Evolutionary conservation across 35 echinoderm and acorn worm genomes (phyloP).

Genomic region (Acanthaster planci): DNA sequence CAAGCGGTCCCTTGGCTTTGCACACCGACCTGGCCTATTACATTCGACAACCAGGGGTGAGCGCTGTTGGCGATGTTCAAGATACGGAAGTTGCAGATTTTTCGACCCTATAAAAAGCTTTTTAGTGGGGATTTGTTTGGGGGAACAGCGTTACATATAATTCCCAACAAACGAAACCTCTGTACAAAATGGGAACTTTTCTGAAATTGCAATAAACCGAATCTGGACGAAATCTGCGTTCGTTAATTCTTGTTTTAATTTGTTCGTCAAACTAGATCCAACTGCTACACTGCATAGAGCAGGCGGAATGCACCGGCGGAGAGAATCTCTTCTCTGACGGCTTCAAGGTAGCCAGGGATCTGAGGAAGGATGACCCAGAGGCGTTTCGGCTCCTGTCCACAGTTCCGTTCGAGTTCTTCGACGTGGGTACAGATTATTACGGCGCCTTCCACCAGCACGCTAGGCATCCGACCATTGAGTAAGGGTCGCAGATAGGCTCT

Average conservation of each 20-base stretch:
- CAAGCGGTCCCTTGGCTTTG: slow-evolving; percentile 31
- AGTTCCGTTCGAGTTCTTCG: slow-evolving; percentile 49
- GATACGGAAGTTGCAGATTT: no score
- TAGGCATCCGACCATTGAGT: slow-evolving; percentile 58
- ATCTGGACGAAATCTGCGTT: background rate
- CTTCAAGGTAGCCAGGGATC: slow-evolving; percentile 54
- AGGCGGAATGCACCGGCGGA: slow-evolving; percentile 41
- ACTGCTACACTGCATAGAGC: slow-evolving; percentile 68
- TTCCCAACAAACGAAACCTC: background rate
- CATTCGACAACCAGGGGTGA: slow-evolving; percentile 63
- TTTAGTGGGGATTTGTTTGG: no score
- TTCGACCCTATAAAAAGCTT: no score
- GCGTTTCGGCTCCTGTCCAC: slow-evolving; percentile 49
- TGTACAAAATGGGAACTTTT: background rate
- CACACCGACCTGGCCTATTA: slow-evolving; percentile 74
- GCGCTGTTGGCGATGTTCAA: background rate
- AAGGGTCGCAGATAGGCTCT: slow-evolving; percentile 30
- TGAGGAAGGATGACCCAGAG: slow-evolving; percentile 42
- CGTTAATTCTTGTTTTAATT: background rate
- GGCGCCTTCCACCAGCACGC: slow-evolving; percentile 50
- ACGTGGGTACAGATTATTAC: slow-evolving; percentile 34
- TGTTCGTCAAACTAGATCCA: slow-evolving; percentile 54
- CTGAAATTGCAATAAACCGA: background rate
- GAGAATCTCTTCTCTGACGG: slow-evolving; percentile 64
- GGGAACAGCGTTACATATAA: no score